These are phyloP conservation scores for Hydractinia echinata DNA, from an alignment of 30 jellyfish, hydroid and myxozoan species.

Conservation along the genomic window DNA sequence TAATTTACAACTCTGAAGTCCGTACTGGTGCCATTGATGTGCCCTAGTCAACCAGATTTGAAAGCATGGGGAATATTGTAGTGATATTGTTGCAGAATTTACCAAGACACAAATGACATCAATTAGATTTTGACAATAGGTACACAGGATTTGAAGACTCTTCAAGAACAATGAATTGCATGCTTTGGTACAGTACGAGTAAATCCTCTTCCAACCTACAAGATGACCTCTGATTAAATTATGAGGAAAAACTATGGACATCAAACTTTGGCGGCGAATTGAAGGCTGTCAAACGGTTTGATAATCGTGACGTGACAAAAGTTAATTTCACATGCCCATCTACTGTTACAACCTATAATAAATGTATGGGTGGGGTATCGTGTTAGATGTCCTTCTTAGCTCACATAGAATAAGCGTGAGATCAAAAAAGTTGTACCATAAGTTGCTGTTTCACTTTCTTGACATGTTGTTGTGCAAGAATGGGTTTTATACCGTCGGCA, in stretches of 20 bases:
- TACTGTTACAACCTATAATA: too few species aligned
- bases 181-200: conserved; percentile 10
- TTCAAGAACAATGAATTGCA: conserved; percentile 3
- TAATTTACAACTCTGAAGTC: background rate
- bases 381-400: too few species aligned
- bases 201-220: background rate
- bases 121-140: background rate
- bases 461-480: too few species aligned
- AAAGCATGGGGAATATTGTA: conserved; percentile 19
- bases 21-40: conserved; percentile 13
- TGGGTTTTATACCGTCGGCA: too few species aligned
- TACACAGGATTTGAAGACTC: background rate
- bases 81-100: background rate
- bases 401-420: too few species aligned
- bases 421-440: too few species aligned
- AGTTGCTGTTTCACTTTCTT: too few species aligned
- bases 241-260: background rate
- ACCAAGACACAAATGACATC: background rate
- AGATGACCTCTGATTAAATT: background rate
- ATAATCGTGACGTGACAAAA: too few species aligned
- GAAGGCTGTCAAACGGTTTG: too few species aligned
- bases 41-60: conserved; percentile 3
- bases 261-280: too few species aligned
- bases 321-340: too few species aligned
- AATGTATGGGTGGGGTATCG: too few species aligned